Percentiles rank a stretch among this genome's conserved stretches.
Conservation (phyloP, 1,140 invertebrate genomes). For the Lepidotrigona ventralis region DNA sequence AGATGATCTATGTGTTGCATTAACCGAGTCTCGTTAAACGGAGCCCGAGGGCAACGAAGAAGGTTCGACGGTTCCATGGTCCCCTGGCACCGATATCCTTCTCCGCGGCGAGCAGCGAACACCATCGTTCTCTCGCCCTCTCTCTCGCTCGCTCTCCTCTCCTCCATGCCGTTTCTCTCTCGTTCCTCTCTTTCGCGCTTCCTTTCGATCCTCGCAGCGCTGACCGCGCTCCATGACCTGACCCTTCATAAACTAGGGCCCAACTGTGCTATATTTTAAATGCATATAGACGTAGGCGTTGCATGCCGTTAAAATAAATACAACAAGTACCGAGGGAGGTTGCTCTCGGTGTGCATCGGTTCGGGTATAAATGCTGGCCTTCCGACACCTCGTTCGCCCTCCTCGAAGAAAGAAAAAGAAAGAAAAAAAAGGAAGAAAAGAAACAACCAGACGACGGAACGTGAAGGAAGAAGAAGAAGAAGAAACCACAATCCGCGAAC, state of each 20-base stretch:
- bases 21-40: conserved; percentile 80
- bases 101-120: background rate
- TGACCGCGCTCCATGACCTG: conserved; percentile 75
- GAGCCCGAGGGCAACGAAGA: conserved; percentile 68
- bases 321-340: conserved; percentile 68
- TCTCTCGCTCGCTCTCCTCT: conserved; percentile 49
- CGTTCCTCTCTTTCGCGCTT: conserved; percentile 48
- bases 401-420: conserved; percentile 18
- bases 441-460: conserved; percentile 29
- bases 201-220: conserved; percentile 62
- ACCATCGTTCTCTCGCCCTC: background rate
- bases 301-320: conserved; percentile 77
- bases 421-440: conserved; percentile 18
- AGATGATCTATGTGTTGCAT: conserved; percentile 78
- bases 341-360: conserved; percentile 68
- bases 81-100: conserved; percentile 35
- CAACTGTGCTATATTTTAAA: conserved; percentile 80
- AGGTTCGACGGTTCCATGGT: conserved; percentile 68
- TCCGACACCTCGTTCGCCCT: conserved; percentile 71
- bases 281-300: conserved; percentile 79
- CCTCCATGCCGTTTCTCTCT: conserved; percentile 32
- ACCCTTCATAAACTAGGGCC: conserved; percentile 80
- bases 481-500: conserved; percentile 47
- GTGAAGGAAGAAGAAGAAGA: conserved; percentile 54
- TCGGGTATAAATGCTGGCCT: conserved; percentile 69